Percentiles rank a stretch among this genome's conserved stretches.
Conservation (phyloP, 2,888 invertebrate species). For the Asteroscopus sphinx region DNA sequence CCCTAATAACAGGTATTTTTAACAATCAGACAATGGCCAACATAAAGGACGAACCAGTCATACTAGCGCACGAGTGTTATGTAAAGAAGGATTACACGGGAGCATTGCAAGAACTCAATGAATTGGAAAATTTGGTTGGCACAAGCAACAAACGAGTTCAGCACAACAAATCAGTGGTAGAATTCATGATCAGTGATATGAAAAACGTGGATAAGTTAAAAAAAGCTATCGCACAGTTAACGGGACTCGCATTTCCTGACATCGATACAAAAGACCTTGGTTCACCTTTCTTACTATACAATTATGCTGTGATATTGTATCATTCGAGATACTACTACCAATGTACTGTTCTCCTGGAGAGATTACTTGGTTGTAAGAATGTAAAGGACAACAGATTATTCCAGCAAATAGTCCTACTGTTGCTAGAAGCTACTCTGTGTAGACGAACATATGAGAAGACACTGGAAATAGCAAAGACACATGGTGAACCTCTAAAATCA, state of each 20-base stretch:
- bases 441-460: conserved; percentile 83
- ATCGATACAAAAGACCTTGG: conserved; percentile 77
- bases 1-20: conserved; percentile 19
- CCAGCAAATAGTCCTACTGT: conserved; percentile 77
- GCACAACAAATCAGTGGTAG: conserved; percentile 95
- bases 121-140: conserved; percentile 90
- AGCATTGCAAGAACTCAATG: conserved; percentile 91
- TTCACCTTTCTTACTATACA: conserved; percentile 91
- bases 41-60: conserved; percentile 88
- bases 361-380: conserved; percentile 75
- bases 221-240: conserved; percentile 91
- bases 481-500: conserved; percentile 76
- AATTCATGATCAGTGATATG: conserved; percentile 93
- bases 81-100: conserved; percentile 91
- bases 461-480: conserved; percentile 77
- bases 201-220: conserved; percentile 93
- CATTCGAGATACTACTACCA: conserved; percentile 94
- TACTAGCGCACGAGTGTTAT: conserved; percentile 91
- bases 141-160: conserved; percentile 93
- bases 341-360: conserved; percentile 87
- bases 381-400: conserved; percentile 80
- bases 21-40: conserved; percentile 68
- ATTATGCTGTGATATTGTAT: conserved; percentile 94
- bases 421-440: conserved; percentile 83
- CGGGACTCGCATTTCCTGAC: conserved; percentile 86